Evolutionary conservation across 2,888 invertebrate species (phyloP).

Genomic region (Caenorhabditis auriculariae): DNA sequence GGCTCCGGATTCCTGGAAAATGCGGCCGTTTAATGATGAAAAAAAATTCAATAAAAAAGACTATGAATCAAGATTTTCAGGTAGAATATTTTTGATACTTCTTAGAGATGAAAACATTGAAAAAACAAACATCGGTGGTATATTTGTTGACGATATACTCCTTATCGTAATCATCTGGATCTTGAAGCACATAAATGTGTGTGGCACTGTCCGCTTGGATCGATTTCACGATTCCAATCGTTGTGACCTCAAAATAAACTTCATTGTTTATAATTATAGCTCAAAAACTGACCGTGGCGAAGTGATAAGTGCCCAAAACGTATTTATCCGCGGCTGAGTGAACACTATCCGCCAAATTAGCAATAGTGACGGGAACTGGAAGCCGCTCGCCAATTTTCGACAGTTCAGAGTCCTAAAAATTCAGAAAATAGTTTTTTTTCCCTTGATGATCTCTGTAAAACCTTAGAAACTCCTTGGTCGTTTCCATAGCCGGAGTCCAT

Average conservation of each 20-base stretch:
- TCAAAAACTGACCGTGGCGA: slow-evolving; percentile 3
- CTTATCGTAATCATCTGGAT: slow-evolving; percentile 8
- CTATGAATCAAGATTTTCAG: too few species aligned
- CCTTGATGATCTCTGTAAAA: too few species aligned
- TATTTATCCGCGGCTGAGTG: slow-evolving; percentile 5
- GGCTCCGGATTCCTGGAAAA: slow-evolving; percentile 1
- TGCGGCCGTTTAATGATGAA: too few species aligned
- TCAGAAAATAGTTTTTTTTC: background rate
- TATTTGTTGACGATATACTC: slow-evolving; percentile 4
- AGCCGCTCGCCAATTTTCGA: slow-evolving; percentile 1
- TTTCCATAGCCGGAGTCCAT: too few species aligned
- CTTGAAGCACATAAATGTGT: slow-evolving; percentile 4
- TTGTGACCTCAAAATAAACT: slow-evolving; percentile 2
- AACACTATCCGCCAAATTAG: slow-evolving; percentile 1
- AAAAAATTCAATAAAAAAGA: too few species aligned
- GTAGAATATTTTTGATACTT: background rate
- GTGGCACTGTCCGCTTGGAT: background rate
- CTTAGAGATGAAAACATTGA: background rate
- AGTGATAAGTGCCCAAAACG: slow-evolving; percentile 4
- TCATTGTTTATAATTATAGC: background rate
- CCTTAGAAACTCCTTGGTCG: too few species aligned
- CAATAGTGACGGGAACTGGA: slow-evolving; percentile 7
- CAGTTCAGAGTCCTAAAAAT: slow-evolving; percentile 6
- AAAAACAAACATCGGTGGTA: background rate
- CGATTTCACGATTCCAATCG: slow-evolving; percentile 6